Base-by-base conservation (phyloP, 2,888 invertebrate genomes). In the Pecten maximus region DNA sequence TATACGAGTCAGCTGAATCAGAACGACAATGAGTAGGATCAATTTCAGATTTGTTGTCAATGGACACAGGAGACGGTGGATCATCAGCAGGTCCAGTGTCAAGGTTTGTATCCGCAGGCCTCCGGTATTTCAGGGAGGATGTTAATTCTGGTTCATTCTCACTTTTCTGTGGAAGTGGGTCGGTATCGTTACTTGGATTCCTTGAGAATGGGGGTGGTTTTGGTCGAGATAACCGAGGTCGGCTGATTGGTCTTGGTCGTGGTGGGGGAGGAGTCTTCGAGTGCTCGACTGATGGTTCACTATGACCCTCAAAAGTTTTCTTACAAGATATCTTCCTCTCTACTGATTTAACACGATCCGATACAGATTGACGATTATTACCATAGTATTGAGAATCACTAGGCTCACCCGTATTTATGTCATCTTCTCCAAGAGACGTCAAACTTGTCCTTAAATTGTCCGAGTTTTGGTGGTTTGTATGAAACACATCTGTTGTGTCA, bases 281-380 rank as follows among this genome's bases (percentile, higher is more conserved):
- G 23, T 74, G 74, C 74, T 74, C 74, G n/a, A n/a, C n/a, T 74
- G 74, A 12, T 35, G 74, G 15, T 6, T 10, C 74, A 74, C 28
- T 35, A 35, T 12, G 8, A 6, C 4, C 0, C 16, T 74, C 74
- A 1, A 23, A 8, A 35, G 1, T 74, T 54, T 54, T 54, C 74
- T 74, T 74, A 23, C 74, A 74, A 6, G 74, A 74, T 74, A 74
- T 74, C 74, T 28, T 74, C 35, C 74, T 74, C 23, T 74, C 74
- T 35, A 74, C 74, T 74, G 74, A 74, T 74, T 74, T 74, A 10
- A 74, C 28, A 74, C 74, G 74, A 74, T 74, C 74, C 35, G 74
- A 74, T 74, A 74, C 74, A 12, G 74, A 74, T 35, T 74, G 74
- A 35, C 74, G 74, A 74, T 35, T 74, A 35, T 10, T 28, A 28